A percentile compares a stretch with the other conserved stretches of the same genome.
Conservation (phyloP, 2,888 invertebrate species). For the Agapetus fuscipes region DNA sequence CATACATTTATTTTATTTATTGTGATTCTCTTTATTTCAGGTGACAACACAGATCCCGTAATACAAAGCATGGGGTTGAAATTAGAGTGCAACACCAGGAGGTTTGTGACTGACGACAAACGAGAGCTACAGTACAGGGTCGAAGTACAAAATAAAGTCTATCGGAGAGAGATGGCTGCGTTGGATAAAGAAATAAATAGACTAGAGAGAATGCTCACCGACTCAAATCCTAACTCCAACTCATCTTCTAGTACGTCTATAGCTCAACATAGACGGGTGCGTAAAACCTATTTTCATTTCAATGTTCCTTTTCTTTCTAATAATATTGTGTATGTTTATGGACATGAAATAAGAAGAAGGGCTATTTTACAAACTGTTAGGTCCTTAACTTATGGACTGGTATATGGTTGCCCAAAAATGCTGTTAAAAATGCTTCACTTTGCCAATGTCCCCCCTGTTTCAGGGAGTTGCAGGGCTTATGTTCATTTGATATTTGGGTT, state of each 20-base stretch:
- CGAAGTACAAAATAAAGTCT: slow-evolving; percentile 86
- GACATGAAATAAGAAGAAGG: too few species aligned
- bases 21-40: slow-evolving; percentile 26
- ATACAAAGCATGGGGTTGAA: slow-evolving; percentile 83
- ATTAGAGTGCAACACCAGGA: slow-evolving; percentile 78
- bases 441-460: too few species aligned
- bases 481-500: too few species aligned
- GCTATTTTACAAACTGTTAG: not conserved
- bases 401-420: too few species aligned
- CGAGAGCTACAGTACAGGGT: slow-evolving; percentile 76
- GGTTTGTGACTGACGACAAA: slow-evolving; percentile 74
- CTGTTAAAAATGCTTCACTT: too few species aligned
- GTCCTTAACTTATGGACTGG: too few species aligned
- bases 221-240: slow-evolving; percentile 37
- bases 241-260: slow-evolving; percentile 49
- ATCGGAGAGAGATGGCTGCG: slow-evolving; percentile 70
- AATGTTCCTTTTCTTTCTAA: too few species aligned
- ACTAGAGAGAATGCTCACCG: slow-evolving; percentile 58
- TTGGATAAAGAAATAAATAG: slow-evolving; percentile 69
- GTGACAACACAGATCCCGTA: slow-evolving; percentile 65
- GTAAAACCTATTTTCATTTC: too few species aligned
- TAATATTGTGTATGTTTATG: too few species aligned
- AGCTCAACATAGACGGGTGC: slow-evolving; percentile 35
- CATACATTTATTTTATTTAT: too few species aligned
- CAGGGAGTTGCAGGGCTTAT: too few species aligned